These are phyloP conservation scores for Bubo blakistoni DNA, from an alignment of 2,113 vertebrate genomes.

Conservation along the genomic window DNA sequence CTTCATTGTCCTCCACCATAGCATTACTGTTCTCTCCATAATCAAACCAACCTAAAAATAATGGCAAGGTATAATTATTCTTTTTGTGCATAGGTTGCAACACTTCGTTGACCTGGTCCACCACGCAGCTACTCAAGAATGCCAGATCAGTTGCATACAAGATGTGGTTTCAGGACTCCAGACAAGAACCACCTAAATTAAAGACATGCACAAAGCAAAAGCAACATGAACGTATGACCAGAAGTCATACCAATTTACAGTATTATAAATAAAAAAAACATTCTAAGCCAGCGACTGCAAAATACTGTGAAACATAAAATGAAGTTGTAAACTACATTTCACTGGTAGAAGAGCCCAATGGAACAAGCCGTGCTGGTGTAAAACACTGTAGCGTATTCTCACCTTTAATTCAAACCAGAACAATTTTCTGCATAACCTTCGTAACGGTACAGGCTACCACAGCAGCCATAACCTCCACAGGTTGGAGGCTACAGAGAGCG, in stretches of 20 bases:
- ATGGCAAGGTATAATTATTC: not conserved
- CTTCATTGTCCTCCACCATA: not conserved
- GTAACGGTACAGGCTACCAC: accelerated
- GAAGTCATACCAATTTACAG: not conserved
- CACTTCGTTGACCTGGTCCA: not conserved
- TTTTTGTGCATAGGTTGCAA: not conserved
- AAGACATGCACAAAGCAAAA: not conserved
- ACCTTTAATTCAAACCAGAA: not conserved
- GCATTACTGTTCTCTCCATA: not conserved
- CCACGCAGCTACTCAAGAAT: not conserved
- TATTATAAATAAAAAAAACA: not conserved
- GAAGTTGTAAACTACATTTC: not conserved
- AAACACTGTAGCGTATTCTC: not conserved
- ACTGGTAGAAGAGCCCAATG: not conserved
- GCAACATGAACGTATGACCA: not conserved
- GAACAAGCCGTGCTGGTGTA: not conserved
- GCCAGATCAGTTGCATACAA: accelerated
- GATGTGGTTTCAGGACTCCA: not conserved
- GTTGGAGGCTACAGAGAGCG: accelerated
- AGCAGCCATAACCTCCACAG: not conserved
- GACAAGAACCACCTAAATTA: not conserved
- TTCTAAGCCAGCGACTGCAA: not conserved
- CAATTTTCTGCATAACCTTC: not conserved
- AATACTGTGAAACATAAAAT: not conserved
- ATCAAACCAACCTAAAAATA: not conserved